phyloP scores from a whole-genome alignment of 2,888 invertebrate genomes.

The Leptothorax acervorum region DNA sequence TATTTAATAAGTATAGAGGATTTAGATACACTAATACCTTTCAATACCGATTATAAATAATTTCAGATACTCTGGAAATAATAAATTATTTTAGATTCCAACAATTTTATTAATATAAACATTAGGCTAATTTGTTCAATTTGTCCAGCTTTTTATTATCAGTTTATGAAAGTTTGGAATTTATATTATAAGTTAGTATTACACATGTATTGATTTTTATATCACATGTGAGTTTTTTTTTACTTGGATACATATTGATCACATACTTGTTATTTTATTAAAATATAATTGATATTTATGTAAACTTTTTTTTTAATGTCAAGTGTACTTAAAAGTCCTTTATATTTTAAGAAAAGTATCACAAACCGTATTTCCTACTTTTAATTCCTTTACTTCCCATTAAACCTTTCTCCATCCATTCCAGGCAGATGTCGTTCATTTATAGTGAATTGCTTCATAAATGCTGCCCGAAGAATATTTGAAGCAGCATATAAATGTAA shows the following conservation, averaged over 20 bases:
- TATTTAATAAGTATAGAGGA: slow-evolving; percentile 57
- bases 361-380: slow-evolving; percentile 39
- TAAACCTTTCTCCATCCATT: slow-evolving; percentile 60
- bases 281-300: slow-evolving; percentile 3
- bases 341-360: slow-evolving; percentile 33
- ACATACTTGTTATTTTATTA: slow-evolving; percentile 12
- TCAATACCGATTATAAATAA: background rate
- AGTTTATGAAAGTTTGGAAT: background rate
- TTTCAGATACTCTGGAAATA: slow-evolving; percentile 14
- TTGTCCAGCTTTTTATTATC: background rate
- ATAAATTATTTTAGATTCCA: slow-evolving; percentile 3
- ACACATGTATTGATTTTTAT: background rate
- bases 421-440: slow-evolving; percentile 41
- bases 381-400: slow-evolving; percentile 30
- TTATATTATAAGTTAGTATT: slow-evolving; percentile 26
- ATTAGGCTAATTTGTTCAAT: slow-evolving; percentile 2
- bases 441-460: slow-evolving; percentile 59
- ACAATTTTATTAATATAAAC: background rate
- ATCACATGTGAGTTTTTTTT: background rate
- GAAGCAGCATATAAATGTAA: slow-evolving; percentile 61
- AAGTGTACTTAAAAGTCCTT: slow-evolving; percentile 65
- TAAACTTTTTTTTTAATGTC: background rate
- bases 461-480: slow-evolving; percentile 37
- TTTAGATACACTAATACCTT: slow-evolving; percentile 58
- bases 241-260: background rate